Conservation (phyloP, 2,113 vertebrate species). For the Passer montanus region DNA sequence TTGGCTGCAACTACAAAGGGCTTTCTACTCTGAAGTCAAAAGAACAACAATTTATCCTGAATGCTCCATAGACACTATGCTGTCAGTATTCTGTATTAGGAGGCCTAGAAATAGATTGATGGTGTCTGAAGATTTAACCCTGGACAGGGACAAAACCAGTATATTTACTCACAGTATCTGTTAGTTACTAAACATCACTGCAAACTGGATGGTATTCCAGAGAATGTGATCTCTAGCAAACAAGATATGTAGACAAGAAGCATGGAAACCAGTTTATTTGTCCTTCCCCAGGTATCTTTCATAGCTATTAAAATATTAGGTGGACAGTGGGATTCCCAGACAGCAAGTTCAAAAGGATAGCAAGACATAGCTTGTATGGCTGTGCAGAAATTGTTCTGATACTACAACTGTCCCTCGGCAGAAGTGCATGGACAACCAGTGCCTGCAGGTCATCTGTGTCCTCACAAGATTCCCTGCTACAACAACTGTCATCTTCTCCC, state of each 20-base stretch:
- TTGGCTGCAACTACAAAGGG: neutral
- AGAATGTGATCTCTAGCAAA: neutral
- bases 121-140: neutral
- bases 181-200: neutral
- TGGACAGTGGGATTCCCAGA: neutral
- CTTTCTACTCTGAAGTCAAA: neutral
- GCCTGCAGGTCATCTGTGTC: neutral
- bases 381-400: neutral
- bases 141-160: neutral
- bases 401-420: neutral
- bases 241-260: neutral
- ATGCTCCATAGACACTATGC: neutral
- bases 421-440: neutral
- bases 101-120: neutral
- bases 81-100: neutral
- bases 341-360: neutral
- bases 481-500: neutral
- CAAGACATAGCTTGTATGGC: neutral
- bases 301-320: neutral
- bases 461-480: neutral
- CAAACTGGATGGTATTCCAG: neutral
- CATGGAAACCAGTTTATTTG: neutral
- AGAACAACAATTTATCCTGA: neutral
- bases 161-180: neutral
- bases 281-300: neutral